Evolutionary conservation across 2,888 invertebrate species (phyloP).

Genomic region (Tipula lateralis): DNA sequence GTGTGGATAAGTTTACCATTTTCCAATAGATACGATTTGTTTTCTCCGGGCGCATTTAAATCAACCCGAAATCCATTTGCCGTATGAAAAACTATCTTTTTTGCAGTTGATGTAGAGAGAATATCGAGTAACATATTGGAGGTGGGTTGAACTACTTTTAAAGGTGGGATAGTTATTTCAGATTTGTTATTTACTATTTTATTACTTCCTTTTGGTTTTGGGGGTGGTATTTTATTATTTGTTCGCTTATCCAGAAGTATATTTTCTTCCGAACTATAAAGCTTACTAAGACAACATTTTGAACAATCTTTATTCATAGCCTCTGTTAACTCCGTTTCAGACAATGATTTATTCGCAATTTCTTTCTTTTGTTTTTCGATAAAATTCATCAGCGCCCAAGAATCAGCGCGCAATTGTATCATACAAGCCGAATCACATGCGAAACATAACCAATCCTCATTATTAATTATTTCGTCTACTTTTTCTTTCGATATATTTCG

Average conservation of each 20-base stretch:
- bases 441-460: slow-evolving; percentile 77
- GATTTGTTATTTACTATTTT: too few relatives aligned
- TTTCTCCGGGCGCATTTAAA: slow-evolving; percentile 48
- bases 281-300: slow-evolving; percentile 42
- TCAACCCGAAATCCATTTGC: slow-evolving; percentile 49
- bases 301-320: slow-evolving; percentile 42
- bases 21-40: slow-evolving; percentile 47
- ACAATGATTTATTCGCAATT: background rate
- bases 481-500: slow-evolving; percentile 63
- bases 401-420: slow-evolving; percentile 61
- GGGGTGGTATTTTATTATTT: background rate
- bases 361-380: slow-evolving; percentile 54
- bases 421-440: slow-evolving; percentile 64
- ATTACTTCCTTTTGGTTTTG: background rate
- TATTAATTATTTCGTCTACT: slow-evolving; percentile 65
- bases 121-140: background rate
- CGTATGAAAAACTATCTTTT: slow-evolving; percentile 46
- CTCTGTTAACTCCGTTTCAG: slow-evolving; percentile 40
- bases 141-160: background rate
- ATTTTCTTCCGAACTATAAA: background rate
- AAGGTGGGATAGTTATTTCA: background rate
- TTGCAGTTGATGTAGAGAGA: slow-evolving; percentile 29
- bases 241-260: slow-evolving; percentile 20
- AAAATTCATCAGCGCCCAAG: slow-evolving; percentile 67
- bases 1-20: slow-evolving; percentile 47